Percentiles rank a stretch among this genome's conserved stretches.
These are phyloP conservation scores for Archocentrus centrarchus DNA, from an alignment of 2,113 vertebrate genomes.

Conservation along the genomic window DNA sequence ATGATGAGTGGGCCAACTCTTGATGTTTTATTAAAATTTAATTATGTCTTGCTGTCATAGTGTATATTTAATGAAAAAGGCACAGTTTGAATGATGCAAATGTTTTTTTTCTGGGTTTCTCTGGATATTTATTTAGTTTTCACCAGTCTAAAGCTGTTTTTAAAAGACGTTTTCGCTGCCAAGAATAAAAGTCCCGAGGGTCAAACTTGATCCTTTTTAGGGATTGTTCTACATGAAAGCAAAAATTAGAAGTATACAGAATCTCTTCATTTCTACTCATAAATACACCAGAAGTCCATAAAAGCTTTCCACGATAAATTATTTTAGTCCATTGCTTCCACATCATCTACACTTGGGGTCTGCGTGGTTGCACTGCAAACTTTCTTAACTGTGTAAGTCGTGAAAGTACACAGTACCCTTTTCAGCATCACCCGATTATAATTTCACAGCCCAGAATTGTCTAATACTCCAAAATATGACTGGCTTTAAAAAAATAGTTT, in stretches of 20 bases:
- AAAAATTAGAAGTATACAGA: not conserved
- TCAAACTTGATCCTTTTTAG: not conserved
- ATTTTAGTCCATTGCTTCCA: not conserved
- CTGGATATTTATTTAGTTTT: not conserved
- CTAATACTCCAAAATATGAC: not conserved
- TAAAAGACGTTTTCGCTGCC: conserved; percentile 18
- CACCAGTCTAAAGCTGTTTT: conserved; percentile 8
- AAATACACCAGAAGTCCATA: not conserved
- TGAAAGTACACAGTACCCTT: no score
- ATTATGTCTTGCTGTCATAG: not conserved
- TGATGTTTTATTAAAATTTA: not conserved
- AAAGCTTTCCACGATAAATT: not conserved
- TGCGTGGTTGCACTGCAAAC: not conserved
- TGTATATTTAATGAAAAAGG: not conserved
- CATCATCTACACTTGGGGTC: not conserved
- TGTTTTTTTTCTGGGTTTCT: conserved; percentile 9
- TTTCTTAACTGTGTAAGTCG: not conserved
- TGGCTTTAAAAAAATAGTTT: not conserved
- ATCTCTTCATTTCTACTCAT: not conserved
- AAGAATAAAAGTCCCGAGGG: conserved; percentile 14
- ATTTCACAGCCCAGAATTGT: not conserved
- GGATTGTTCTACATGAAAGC: not conserved
- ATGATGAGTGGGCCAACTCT: not conserved
- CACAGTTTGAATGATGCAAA: not conserved
- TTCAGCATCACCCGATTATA: not conserved